phyloP scores from a whole-genome alignment of 2,888 invertebrate species.

The Lycaena phlaeas region DNA sequence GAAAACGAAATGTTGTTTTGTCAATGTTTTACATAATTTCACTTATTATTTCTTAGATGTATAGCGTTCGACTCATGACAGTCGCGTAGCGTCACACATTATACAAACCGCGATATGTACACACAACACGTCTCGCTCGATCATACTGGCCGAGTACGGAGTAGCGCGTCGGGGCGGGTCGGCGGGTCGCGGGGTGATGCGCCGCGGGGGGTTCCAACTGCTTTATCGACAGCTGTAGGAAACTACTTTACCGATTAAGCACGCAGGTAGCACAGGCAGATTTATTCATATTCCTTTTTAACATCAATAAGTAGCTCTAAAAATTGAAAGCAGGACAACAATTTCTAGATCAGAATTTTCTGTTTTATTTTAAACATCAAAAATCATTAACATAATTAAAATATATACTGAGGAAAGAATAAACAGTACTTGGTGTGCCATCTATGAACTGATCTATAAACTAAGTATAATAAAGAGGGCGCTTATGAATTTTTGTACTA shows the following conservation, averaged over 20 bases:
- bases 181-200: constrained; percentile 30
- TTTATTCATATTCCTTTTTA: too few relatives aligned
- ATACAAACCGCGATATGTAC: constrained; percentile 36
- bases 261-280: too few relatives aligned
- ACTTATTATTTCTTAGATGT: constrained; percentile 57
- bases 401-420: too few relatives aligned
- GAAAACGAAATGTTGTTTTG: constrained; percentile 52
- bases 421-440: too few relatives aligned
- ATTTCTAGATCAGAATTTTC: too few relatives aligned
- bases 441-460: too few relatives aligned
- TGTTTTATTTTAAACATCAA: too few relatives aligned
- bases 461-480: too few relatives aligned
- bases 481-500: too few relatives aligned
- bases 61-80: constrained; percentile 51
- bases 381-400: too few relatives aligned
- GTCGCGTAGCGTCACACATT: constrained; percentile 54
- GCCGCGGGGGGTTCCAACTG: constrained; percentile 31
- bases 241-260: constrained; percentile 3
- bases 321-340: too few relatives aligned
- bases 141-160: constrained; percentile 47
- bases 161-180: constrained; percentile 24
- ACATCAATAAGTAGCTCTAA: too few relatives aligned
- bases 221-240: constrained; percentile 28
- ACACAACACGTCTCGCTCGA: constrained; percentile 61
- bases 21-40: constrained; percentile 73